These are phyloP conservation scores for Agelaius phoeniceus DNA, from an alignment of 2,113 vertebrate genomes.

Conservation along the genomic window DNA sequence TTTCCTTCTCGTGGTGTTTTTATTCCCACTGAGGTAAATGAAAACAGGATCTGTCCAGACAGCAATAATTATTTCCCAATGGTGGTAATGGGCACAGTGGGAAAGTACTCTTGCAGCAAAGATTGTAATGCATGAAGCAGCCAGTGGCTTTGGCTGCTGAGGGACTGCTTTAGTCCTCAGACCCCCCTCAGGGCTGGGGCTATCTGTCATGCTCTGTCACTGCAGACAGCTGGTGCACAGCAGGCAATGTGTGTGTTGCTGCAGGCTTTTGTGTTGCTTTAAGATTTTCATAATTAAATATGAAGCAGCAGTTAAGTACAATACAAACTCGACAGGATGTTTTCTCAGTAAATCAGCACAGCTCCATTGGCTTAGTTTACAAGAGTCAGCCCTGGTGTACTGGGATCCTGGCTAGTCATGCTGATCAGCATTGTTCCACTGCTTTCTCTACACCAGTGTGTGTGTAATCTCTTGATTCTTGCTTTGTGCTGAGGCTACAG, in stretches of 20 bases:
- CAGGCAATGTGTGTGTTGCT: neutral
- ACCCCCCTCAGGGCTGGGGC: neutral
- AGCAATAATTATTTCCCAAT: neutral
- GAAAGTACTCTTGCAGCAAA: neutral
- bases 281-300: constrained; percentile 38
- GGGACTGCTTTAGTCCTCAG: neutral
- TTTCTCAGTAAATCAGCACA: neutral
- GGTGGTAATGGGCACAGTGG: neutral
- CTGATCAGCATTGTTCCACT: neutral
- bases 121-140: neutral
- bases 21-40: neutral
- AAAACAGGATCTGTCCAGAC: neutral
- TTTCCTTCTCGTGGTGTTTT: neutral
- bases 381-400: neutral
- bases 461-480: neutral
- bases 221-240: constrained; percentile 44
- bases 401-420: neutral
- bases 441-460: neutral
- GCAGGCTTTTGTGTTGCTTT: constrained; percentile 23
- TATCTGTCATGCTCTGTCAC: neutral
- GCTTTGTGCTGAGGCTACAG: neutral
- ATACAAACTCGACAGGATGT: neutral
- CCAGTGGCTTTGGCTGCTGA: neutral
- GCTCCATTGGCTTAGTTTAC: neutral
- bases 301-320: neutral